These are phyloP conservation scores for Gobionotothen gibberifrons DNA, from an alignment of 2,797 vertebrate genomes.

Conservation along the genomic window DNA sequence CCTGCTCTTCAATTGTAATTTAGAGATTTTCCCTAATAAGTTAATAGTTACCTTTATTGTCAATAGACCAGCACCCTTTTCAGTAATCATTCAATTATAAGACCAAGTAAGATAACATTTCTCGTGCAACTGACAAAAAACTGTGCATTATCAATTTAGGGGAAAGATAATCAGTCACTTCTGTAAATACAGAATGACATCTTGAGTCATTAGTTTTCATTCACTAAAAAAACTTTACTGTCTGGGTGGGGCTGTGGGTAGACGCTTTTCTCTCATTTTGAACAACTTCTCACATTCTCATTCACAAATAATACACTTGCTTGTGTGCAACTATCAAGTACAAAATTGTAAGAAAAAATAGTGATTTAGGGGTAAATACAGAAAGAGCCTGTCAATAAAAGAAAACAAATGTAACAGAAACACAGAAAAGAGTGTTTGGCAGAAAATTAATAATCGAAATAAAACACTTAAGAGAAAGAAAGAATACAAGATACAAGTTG, in stretches of 20 bases:
- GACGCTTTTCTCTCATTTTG: constrained; percentile 4
- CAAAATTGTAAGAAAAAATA: not conserved
- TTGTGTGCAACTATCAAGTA: constrained; percentile 12
- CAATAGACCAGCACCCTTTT: not conserved
- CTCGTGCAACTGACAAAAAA: not conserved
- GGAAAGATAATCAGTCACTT: not conserved
- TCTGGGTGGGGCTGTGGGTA: constrained; percentile 2
- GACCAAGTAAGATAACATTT: not conserved
- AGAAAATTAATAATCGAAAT: not conserved
- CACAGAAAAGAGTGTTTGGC: not conserved
- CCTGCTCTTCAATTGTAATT: not conserved
- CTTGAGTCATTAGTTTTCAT: not conserved
- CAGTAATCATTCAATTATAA: not conserved
- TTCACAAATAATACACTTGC: constrained; percentile 20
- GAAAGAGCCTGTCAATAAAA: not conserved
- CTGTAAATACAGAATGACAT: not conserved
- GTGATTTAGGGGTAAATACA: constrained; percentile 10
- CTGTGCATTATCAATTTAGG: not conserved
- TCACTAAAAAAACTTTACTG: constrained; percentile 10
- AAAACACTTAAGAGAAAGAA: not conserved
- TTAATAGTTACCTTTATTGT: not conserved
- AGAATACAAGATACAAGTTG: not conserved
- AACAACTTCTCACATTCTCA: not conserved
- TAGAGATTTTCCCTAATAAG: constrained; percentile 1
- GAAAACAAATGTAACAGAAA: not conserved